phyloP scores from a whole-genome alignment of 1,140 invertebrate genomes.

The Capitella teleta region DNA sequence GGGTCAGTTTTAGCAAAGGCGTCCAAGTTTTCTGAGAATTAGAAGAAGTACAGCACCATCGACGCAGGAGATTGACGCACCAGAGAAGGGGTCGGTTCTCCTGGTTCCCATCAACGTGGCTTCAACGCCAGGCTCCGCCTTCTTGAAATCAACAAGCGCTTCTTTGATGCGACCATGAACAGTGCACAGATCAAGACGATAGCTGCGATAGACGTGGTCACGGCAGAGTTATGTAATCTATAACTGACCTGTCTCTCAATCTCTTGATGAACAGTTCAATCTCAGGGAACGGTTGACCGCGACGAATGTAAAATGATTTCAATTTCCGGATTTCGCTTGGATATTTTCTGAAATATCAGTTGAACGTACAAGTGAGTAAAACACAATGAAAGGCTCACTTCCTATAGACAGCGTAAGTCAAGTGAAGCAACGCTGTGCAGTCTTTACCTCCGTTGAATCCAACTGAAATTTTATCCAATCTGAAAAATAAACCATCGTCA shows the following conservation, averaged over 20 bases:
- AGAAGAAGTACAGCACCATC: constrained; percentile 2
- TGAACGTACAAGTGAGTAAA: neutral
- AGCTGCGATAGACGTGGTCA: neutral
- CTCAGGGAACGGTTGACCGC: constrained; percentile 67
- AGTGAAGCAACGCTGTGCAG: constrained; percentile 78
- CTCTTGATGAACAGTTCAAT: constrained; percentile 70
- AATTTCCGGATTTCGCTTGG: constrained; percentile 40
- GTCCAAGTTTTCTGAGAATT: constrained; percentile 25
- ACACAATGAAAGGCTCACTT: neutral
- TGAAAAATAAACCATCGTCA: constrained; percentile 20
- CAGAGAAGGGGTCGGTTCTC: constrained; percentile 65
- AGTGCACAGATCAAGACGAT: constrained; percentile 6
- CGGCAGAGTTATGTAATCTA: neutral
- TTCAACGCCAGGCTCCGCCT: constrained; percentile 56
- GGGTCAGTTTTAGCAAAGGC: constrained; percentile 62
- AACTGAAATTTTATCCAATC: constrained; percentile 61
- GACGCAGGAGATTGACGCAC: neutral
- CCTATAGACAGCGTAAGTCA: constrained; percentile 53
- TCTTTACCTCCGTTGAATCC: constrained; percentile 97
- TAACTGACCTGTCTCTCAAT: constrained; percentile 47
- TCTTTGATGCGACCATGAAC: constrained; percentile 55
- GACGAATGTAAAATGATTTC: constrained; percentile 63
- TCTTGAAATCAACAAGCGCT: constrained; percentile 52
- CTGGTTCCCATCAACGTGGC: constrained; percentile 81
- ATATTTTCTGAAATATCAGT: constrained; percentile 34